Percentiles rank a stretch among this genome's conserved stretches.
These are phyloP conservation scores for Ceratina australensis DNA, from an alignment of 1,140 invertebrate genomes.

Conservation along the genomic window DNA sequence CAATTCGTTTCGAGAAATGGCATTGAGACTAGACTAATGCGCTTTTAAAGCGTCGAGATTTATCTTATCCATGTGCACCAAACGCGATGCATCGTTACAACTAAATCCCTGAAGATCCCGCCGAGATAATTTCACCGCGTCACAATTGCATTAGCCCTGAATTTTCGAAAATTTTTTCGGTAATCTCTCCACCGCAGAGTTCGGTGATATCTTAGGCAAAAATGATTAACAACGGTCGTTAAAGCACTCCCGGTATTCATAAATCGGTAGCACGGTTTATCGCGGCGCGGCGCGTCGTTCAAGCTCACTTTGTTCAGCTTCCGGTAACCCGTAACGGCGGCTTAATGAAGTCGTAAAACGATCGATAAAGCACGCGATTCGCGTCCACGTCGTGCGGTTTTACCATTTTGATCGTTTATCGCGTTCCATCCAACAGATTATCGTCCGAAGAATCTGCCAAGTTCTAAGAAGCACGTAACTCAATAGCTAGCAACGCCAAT, in stretches of 20 bases:
- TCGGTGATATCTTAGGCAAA: background rate
- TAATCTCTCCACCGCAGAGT: background rate
- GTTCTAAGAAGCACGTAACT: too few species aligned
- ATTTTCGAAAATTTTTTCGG: slow-evolving; percentile 9
- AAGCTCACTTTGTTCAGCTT: slow-evolving; percentile 57
- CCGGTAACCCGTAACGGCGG: slow-evolving; percentile 55
- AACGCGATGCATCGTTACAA: too few species aligned
- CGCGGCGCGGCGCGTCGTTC: slow-evolving; percentile 36
- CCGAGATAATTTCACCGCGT: background rate
- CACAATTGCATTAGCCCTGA: background rate
- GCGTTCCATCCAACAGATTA: slow-evolving; percentile 17
- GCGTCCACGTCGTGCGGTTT: slow-evolving; percentile 21
- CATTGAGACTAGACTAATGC: slow-evolving; percentile 1
- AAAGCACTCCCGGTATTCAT: slow-evolving; percentile 50
- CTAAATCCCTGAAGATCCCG: background rate
- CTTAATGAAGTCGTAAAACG: slow-evolving; percentile 65
- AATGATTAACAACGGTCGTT: slow-evolving; percentile 58
- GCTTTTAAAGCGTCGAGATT: background rate
- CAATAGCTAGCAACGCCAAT: too few species aligned
- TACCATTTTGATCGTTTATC: slow-evolving; percentile 49
- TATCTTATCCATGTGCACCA: background rate
- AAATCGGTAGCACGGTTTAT: slow-evolving; percentile 59
- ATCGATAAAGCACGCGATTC: slow-evolving; percentile 28
- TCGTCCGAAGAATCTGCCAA: background rate
- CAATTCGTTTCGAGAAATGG: too few species aligned